These are phyloP conservation scores for Oreochromis spilurus DNA, from an alignment of 2,113 vertebrate species.

Conservation along the genomic window DNA sequence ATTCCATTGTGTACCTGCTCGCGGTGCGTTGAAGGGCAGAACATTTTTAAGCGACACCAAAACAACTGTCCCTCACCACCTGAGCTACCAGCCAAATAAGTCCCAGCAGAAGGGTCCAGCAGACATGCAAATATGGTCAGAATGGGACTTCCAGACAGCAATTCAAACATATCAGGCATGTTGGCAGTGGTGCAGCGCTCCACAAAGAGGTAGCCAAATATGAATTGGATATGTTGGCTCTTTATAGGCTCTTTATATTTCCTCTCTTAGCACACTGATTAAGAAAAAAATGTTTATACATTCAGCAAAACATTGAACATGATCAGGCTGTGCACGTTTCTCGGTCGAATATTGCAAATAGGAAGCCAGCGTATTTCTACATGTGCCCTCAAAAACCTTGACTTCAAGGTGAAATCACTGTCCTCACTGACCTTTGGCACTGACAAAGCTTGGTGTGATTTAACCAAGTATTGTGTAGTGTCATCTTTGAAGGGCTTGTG, in stretches of 20 bases:
- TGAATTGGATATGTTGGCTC: too few relatives aligned
- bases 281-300: not conserved
- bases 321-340: not conserved
- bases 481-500: not conserved
- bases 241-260: not conserved
- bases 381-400: not conserved
- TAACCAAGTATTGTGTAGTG: not conserved
- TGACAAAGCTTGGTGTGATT: not conserved
- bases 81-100: not conserved
- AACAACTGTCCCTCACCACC: not conserved
- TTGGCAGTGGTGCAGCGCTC: not conserved
- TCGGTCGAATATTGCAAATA: not conserved
- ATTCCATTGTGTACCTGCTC: not conserved
- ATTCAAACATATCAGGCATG: not conserved
- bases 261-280: not conserved
- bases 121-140: not conserved
- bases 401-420: not conserved
- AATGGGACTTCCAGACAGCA: not conserved
- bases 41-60: not conserved
- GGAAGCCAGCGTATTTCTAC: not conserved
- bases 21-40: accelerated
- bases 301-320: not conserved
- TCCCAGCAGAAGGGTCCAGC: not conserved
- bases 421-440: not conserved
- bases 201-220: not conserved